phyloP scores from a whole-genome alignment of 2,888 invertebrate species.

The Dilophus febrilis region DNA sequence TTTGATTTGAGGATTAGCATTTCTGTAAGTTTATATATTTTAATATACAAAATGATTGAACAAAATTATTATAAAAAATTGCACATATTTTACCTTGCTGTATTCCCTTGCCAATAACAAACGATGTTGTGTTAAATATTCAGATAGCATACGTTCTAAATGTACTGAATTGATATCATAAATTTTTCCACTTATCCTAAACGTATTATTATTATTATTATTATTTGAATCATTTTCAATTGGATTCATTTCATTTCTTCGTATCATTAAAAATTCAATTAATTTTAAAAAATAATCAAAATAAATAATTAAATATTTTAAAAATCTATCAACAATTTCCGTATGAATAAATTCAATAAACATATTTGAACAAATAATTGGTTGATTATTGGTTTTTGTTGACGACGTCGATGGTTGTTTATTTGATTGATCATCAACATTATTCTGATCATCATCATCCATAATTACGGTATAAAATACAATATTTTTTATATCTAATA shows the following conservation, averaged over 20 bases:
- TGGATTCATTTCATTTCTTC: conserved; percentile 20
- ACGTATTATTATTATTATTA: no score
- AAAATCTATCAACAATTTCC: conserved; percentile 18
- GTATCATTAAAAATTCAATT: conserved; percentile 24
- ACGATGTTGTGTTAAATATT: conserved; percentile 22
- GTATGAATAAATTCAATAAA: conserved; percentile 23
- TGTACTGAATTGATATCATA: conserved; percentile 14
- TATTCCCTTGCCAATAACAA: conserved; percentile 26
- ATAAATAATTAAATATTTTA: conserved; percentile 24
- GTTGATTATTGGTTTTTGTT: conserved; percentile 18
- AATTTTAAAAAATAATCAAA: conserved; percentile 26
- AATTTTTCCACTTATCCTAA: conserved; percentile 13
- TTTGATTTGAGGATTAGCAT: no score
- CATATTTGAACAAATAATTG: conserved; percentile 11
- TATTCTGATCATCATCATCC: no score
- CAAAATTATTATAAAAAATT: no score
- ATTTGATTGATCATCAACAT: no score
- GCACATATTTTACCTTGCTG: conserved; percentile 12
- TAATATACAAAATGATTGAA: no score
- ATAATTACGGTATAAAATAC: conserved; percentile 22
- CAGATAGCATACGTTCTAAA: conserved; percentile 21
- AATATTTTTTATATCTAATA: conserved; percentile 24
- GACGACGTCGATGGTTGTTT: no score
- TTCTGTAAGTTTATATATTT: no score
- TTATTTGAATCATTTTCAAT: no score